Conservation (phyloP, 2,113 vertebrate genomes). For the Mystacornis crossleyi region DNA sequence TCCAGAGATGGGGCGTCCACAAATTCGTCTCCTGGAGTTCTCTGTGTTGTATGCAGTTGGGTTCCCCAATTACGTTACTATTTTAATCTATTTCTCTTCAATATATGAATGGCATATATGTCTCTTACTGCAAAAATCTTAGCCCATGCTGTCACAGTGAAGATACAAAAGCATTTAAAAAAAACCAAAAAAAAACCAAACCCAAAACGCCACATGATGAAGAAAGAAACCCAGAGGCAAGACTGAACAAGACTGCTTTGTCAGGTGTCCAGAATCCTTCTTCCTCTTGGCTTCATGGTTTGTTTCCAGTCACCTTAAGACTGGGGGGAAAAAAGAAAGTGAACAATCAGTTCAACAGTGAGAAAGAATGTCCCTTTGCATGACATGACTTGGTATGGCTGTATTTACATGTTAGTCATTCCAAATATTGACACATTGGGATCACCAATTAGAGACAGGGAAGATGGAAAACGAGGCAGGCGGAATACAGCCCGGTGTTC, state of each 20-base stretch:
- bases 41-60: accelerated
- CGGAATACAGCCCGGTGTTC: background rate
- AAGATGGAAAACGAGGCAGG: background rate
- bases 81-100: background rate
- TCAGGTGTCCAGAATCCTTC: background rate
- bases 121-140: background rate
- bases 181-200: too few species aligned
- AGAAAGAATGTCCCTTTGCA: background rate
- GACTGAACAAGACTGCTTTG: background rate
- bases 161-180: background rate
- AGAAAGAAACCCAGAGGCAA: background rate
- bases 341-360: background rate
- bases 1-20: too few species aligned
- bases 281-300: background rate
- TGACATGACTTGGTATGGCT: background rate
- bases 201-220: background rate
- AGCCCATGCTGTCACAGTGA: background rate
- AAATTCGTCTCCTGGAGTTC: accelerated
- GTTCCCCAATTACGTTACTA: accelerated
- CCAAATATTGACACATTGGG: conserved; percentile 31
- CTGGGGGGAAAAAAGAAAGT: background rate
- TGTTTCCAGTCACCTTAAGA: background rate
- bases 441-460: background rate
- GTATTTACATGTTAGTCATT: background rate
- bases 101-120: accelerated